phyloP scores from a whole-genome alignment of 2,113 vertebrate species.

The Myotis davidii region DNA sequence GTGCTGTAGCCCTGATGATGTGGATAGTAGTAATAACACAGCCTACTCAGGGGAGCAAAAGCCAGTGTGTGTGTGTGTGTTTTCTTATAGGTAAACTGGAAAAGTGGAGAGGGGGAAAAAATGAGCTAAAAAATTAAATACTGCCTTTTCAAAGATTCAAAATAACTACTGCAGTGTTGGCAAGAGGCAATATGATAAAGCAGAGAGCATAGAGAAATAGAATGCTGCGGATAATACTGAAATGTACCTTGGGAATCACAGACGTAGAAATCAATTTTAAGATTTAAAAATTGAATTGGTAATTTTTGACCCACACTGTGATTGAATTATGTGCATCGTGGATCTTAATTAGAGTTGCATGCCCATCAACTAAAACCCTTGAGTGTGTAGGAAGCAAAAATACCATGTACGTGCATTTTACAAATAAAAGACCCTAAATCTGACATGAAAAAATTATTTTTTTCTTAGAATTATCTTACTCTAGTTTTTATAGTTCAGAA shows the following conservation, averaged over 20 bases:
- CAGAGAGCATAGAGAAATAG: neutral
- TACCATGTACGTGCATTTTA: neutral
- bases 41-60: conserved; percentile 69
- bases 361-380: neutral
- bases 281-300: conserved; percentile 51
- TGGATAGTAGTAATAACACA: conserved; percentile 77
- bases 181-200: neutral
- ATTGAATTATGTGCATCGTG: conserved; percentile 63
- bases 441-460: neutral
- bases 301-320: conserved; percentile 32
- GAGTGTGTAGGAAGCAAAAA: neutral
- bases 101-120: neutral
- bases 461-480: neutral
- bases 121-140: conserved; percentile 46
- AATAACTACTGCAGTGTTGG: neutral
- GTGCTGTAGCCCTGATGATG: conserved; percentile 74
- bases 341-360: conserved; percentile 59
- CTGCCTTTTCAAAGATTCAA: conserved; percentile 22
- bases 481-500: neutral
- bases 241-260: neutral
- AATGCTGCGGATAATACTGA: neutral
- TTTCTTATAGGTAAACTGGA: conserved; percentile 75
- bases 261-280: conserved; percentile 59
- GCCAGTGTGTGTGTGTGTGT: neutral
- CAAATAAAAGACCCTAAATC: neutral